These are phyloP conservation scores for Pandemis corylana DNA, from an alignment of 2,888 invertebrate genomes.

Conservation along the genomic window DNA sequence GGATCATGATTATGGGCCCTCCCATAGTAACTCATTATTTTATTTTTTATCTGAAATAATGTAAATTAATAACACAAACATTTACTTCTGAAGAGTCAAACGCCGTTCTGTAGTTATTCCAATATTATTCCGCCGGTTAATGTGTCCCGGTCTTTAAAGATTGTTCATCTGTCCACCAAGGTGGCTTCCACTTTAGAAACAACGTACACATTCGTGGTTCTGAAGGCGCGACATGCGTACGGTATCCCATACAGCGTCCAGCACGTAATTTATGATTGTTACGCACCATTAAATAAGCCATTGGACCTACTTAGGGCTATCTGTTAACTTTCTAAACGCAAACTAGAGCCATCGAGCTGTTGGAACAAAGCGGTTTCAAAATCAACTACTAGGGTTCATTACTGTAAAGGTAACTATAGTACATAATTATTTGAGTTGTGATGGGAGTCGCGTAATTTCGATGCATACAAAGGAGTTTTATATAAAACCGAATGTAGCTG, in stretches of 20 bases:
- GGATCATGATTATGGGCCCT: too few relatives aligned
- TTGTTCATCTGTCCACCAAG: background rate
- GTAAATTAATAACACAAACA: too few relatives aligned
- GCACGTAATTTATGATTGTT: slow-evolving; percentile 42
- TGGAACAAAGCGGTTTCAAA: slow-evolving; percentile 21
- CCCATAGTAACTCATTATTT: too few relatives aligned
- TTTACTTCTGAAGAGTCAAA: too few relatives aligned
- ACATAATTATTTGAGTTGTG: too few relatives aligned
- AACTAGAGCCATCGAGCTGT: slow-evolving; percentile 7
- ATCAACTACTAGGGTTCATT: background rate
- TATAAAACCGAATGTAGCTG: too few relatives aligned
- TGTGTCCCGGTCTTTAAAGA: background rate
- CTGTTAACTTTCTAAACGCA: slow-evolving; percentile 43
- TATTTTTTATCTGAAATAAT: too few relatives aligned
- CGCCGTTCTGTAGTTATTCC: too few relatives aligned
- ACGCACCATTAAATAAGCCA: slow-evolving; percentile 43
- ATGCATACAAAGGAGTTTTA: too few relatives aligned
- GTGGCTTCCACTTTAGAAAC: background rate
- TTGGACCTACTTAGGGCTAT: slow-evolving; percentile 39
- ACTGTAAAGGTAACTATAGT: too few relatives aligned
- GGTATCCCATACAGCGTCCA: slow-evolving; percentile 31
- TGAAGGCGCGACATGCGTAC: slow-evolving; percentile 29
- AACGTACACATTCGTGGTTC: slow-evolving; percentile 13
- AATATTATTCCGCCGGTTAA: background rate
- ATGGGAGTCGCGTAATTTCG: too few relatives aligned